phyloP scores from a whole-genome alignment of 2,888 invertebrate species.

The Campopleginae sp. region DNA sequence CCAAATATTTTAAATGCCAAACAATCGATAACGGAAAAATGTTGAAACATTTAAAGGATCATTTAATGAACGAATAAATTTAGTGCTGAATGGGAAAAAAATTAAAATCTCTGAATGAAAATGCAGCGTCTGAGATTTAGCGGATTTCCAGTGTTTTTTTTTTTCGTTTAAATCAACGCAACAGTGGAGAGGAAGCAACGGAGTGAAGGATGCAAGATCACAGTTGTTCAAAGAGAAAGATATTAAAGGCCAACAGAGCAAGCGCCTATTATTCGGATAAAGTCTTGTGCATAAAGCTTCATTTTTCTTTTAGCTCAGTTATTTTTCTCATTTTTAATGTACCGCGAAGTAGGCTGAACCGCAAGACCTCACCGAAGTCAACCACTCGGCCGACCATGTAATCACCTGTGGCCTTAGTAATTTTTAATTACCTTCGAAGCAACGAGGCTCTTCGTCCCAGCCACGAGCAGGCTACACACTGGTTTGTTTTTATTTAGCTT shows the following conservation, averaged over 20 bases:
- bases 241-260: background rate
- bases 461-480: constrained; percentile 21
- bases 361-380: constrained; percentile 39
- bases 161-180: too few species aligned
- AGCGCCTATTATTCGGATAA: background rate
- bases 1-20: too few species aligned
- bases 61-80: background rate
- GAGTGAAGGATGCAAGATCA: background rate
- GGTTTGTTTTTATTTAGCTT: constrained; percentile 43
- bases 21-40: too few species aligned
- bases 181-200: background rate
- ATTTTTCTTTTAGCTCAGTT: constrained; percentile 34
- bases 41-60: background rate
- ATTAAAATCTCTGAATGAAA: background rate
- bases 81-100: too few species aligned
- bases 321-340: constrained; percentile 51
- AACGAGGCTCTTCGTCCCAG: constrained; percentile 44
- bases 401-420: constrained; percentile 71
- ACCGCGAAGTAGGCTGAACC: constrained; percentile 43
- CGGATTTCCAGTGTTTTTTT: background rate
- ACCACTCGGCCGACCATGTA: constrained; percentile 64
- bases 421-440: constrained; percentile 72
- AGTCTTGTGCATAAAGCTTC: background rate
- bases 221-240: background rate
- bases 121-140: background rate